These are phyloP conservation scores for Cherax quadricarinatus DNA, from an alignment of 1,140 invertebrate species.

Conservation along the genomic window DNA sequence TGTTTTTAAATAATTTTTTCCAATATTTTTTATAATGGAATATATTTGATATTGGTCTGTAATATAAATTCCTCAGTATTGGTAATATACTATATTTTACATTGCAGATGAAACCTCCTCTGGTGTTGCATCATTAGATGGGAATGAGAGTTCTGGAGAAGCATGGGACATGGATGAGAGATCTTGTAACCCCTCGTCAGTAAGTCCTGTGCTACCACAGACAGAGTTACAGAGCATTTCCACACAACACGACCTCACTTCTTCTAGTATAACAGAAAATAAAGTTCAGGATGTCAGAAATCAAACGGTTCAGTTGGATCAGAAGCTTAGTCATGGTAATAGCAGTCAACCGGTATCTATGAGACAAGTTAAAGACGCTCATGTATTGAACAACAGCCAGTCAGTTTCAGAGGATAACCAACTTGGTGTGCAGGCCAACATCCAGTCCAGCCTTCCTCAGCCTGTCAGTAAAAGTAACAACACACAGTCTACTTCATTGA, in stretches of 20 bases:
- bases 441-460: neutral
- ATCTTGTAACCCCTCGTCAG: slow-evolving; percentile 12
- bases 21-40: too few relatives aligned
- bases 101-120: slow-evolving; percentile 69
- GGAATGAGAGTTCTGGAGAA: slow-evolving; percentile 69
- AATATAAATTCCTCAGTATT: neutral
- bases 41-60: neutral
- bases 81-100: neutral
- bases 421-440: neutral
- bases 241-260: neutral
- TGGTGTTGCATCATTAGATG: slow-evolving; percentile 79
- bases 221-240: neutral
- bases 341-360: neutral
- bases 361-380: neutral
- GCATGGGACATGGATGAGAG: slow-evolving; percentile 67
- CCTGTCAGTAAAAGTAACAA: neutral
- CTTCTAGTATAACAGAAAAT: slow-evolving; percentile 10
- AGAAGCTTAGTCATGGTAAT: neutral
- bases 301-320: slow-evolving; percentile 10
- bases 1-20: too few relatives aligned
- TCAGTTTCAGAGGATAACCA: neutral
- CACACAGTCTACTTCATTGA: neutral
- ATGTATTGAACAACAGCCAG: neutral
- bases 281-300: slow-evolving; percentile 8
- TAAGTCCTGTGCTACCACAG: neutral